A percentile compares a stretch with the other conserved stretches of the same genome.
Evolutionary conservation across 2,888 invertebrate genomes (phyloP).

Genomic region (Ichneumoninae sp.): DNA sequence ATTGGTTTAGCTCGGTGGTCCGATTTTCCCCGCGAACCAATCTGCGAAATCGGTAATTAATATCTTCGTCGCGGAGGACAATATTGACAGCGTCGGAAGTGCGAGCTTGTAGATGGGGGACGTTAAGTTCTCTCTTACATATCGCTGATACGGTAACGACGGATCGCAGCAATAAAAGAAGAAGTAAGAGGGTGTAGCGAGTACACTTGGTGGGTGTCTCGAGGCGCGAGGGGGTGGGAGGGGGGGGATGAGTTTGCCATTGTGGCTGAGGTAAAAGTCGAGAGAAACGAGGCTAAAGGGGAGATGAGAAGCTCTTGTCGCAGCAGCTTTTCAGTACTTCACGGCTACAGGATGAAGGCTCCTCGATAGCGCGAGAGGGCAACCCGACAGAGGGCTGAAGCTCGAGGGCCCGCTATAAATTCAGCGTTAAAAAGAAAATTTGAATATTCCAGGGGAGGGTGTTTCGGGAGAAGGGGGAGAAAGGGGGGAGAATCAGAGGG

Average conservation of each 20-base stretch:
- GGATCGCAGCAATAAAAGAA: constrained; percentile 36
- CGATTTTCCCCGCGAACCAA: neutral
- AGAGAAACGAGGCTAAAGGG: constrained; percentile 21
- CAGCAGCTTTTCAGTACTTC: constrained; percentile 45
- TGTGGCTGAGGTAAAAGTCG: constrained; percentile 29
- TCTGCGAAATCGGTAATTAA: neutral
- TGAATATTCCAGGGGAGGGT: constrained; percentile 37
- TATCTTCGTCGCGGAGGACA: neutral
- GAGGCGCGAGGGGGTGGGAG: neutral
- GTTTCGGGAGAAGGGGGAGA: neutral
- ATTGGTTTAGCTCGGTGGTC: neutral
- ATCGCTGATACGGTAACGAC: constrained; percentile 37
- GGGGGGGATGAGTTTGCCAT: constrained; percentile 18
- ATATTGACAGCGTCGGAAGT: neutral
- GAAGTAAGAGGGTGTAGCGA: constrained; percentile 26
- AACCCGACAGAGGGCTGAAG: constrained; percentile 4
- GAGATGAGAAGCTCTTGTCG: constrained; percentile 38
- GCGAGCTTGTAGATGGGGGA: constrained; percentile 5
- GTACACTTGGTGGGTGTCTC: constrained; percentile 46
- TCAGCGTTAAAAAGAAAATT: constrained; percentile 55
- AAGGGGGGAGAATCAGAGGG: constrained; percentile 9
- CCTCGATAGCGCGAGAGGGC: constrained; percentile 38
- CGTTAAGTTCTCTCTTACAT: constrained; percentile 26
- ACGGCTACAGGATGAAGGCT: constrained; percentile 6
- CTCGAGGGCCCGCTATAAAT: constrained; percentile 50